Base-by-base conservation (phyloP, 1,140 invertebrate genomes). In the Pollicipes pollicipes region DNA sequence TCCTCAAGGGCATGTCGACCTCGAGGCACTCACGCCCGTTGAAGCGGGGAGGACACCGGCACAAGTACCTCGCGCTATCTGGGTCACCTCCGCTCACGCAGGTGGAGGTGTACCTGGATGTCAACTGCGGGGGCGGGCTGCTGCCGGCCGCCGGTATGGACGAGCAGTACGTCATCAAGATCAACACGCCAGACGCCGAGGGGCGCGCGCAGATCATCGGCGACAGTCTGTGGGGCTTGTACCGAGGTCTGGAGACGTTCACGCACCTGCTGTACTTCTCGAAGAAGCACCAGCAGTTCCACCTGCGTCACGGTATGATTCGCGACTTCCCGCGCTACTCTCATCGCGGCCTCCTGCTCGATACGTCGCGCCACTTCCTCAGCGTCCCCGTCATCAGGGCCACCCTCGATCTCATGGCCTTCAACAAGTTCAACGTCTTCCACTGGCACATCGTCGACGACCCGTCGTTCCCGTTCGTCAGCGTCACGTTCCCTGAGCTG, bases 401-500 rank as follows among this genome's bases (percentile, higher is more conserved):
- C 32, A 88, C 85, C 1, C 76, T 95, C 37, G 89, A 90, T 72
- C 87, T 88, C 0, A 92, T 95, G 91, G 84, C 88, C 2, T 88
- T 88, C 74, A 93, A 92, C 78, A 97, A 96, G 80, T 80, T 93
- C 70, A 96, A 96, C 79, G 91, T 95, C 0, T 88, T 97, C 72
- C 93, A 96, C 78, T 97, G 93, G 93, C 93, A 97, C 78, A 90
- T 97, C 30, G 87, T 90, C 0, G 94, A 97, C 78, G 91, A 95
- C 77, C 88, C 91, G 73, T 89, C 90, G 74, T 97, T 96, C 79
- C 92, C 94, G 0, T 96, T 90, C 78, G 81, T 88, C 70, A 94
- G 90, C 75, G 78, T 77, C 69, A 81, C 76, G 58, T 96, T 87
- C 81, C 93, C 93, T 0, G 80, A 85, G 69, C 77, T 91, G 27